These are phyloP conservation scores for Barbus barbus DNA, from an alignment of 2,113 vertebrate genomes.

Conservation along the genomic window DNA sequence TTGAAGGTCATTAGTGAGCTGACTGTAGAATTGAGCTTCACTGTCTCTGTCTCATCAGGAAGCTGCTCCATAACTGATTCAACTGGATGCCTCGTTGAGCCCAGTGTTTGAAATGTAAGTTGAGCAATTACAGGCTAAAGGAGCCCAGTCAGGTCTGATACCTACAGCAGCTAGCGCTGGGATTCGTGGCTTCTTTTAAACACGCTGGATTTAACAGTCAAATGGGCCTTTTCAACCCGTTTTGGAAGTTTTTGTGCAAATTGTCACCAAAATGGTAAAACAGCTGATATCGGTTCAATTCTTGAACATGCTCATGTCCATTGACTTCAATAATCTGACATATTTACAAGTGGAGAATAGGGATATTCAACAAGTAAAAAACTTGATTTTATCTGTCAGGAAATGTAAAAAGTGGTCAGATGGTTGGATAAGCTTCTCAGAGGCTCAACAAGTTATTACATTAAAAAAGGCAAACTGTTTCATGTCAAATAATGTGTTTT, in stretches of 20 bases:
- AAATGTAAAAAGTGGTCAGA: neutral
- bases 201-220: slow-evolving; percentile 21
- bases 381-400: neutral
- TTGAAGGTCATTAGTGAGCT: slow-evolving; percentile 51
- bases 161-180: slow-evolving; percentile 15
- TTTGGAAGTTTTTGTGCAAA: neutral
- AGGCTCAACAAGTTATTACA: no score
- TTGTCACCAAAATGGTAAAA: neutral
- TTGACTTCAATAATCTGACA: neutral
- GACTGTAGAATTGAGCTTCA: slow-evolving; percentile 33
- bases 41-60: slow-evolving; percentile 52
- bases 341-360: neutral
- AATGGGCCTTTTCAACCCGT: slow-evolving; percentile 20
- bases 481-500: neutral
- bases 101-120: slow-evolving; percentile 55
- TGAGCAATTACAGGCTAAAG: slow-evolving; percentile 51
- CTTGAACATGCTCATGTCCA: neutral
- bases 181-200: slow-evolving; percentile 15
- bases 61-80: slow-evolving; percentile 54
- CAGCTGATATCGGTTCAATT: neutral
- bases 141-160: slow-evolving; percentile 39
- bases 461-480: no score
- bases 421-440: neutral
- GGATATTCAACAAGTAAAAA: neutral
- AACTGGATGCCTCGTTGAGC: slow-evolving; percentile 53